A percentile compares a stretch with the other conserved stretches of the same genome.
phyloP scores from a whole-genome alignment of 2,888 invertebrate genomes.

The Drosophila gaucha region DNA sequence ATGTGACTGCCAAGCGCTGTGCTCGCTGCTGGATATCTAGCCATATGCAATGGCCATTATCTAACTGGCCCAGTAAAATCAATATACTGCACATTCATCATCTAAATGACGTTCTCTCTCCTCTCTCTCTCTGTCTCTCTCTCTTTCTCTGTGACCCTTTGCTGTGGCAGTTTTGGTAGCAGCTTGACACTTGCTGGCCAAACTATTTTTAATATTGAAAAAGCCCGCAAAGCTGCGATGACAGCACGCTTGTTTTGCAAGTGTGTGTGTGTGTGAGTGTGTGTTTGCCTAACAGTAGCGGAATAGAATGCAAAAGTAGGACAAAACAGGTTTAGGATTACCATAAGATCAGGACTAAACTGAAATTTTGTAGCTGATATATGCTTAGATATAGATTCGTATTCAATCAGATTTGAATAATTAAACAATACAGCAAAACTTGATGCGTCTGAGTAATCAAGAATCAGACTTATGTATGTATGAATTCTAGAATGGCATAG shows the following conservation, averaged over 20 bases:
- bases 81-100: slow-evolving; percentile 64
- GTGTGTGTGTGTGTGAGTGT: slow-evolving; percentile 3
- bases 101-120: slow-evolving; percentile 21
- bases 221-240: slow-evolving; percentile 40
- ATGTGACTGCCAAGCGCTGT: slow-evolving; percentile 24
- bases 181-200: slow-evolving; percentile 65
- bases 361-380: too few species aligned
- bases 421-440: too few species aligned
- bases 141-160: slow-evolving; percentile 7
- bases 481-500: too few species aligned
- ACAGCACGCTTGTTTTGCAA: slow-evolving; percentile 24
- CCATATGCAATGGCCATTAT: slow-evolving; percentile 62
- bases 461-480: too few species aligned
- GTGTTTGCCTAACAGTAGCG: slow-evolving; percentile 8
- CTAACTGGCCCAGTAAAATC: slow-evolving; percentile 54
- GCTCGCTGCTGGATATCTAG: slow-evolving; percentile 1
- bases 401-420: too few species aligned
- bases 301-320: background rate
- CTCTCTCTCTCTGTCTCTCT: background rate
- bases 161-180: slow-evolving; percentile 36
- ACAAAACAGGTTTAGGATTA: too few species aligned
- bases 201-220: slow-evolving; percentile 72
- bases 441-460: too few species aligned
- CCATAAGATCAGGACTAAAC: background rate
- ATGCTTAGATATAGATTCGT: too few species aligned